Evolutionary conservation across 2,113 vertebrate genomes (phyloP), one percentile per base, ranked within the genome.

Genomic region (Calidris pygmaea): DNA sequence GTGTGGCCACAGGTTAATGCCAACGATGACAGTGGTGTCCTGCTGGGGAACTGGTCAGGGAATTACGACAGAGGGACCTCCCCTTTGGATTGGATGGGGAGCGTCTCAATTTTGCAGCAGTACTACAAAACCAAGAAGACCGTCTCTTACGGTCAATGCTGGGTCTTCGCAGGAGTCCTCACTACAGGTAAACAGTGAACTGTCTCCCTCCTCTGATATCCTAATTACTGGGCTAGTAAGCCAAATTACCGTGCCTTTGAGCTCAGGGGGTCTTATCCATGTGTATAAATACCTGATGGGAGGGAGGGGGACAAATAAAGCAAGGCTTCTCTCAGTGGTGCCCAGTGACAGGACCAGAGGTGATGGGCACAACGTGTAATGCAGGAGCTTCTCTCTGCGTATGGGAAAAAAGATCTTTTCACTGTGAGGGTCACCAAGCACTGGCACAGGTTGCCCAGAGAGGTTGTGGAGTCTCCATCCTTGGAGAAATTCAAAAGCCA

Each of bases 91-190:
- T 98, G 98, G 98, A 96, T 94, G 0, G 97, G 98, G 71, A 98
- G 98, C 1, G 93, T 87, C 6, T 43, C 84, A 1, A 98, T 98
- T 87, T 62, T 97, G 88, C 97, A 97, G 92, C 14, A 97, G n/a
- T 97, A 91, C 79, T 94, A 96, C 76, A 78, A 79, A 87, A 96
- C 96, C 0, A 80, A 94, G 92, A 58, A n/a, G 58, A 81, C 97
- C 0, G 90, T 98, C 32, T 1, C 4, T 14, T 98, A 74, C 0
- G 97, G 97, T 30, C 98, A 98, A 59, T 98, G 98, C 58, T 98
- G 97, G 97, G 98, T 98, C 53, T 98, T 98, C 0, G 86, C 98
- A 22, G 98, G 97, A 55, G 95, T 97, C 71, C 94, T 98, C 71
- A 98, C 96, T 35, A 98, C 98, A 93, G 97, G 98, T 98, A 75